Conservation (phyloP, 2,113 vertebrate species). For the Pyxicephalus adspersus region DNA sequence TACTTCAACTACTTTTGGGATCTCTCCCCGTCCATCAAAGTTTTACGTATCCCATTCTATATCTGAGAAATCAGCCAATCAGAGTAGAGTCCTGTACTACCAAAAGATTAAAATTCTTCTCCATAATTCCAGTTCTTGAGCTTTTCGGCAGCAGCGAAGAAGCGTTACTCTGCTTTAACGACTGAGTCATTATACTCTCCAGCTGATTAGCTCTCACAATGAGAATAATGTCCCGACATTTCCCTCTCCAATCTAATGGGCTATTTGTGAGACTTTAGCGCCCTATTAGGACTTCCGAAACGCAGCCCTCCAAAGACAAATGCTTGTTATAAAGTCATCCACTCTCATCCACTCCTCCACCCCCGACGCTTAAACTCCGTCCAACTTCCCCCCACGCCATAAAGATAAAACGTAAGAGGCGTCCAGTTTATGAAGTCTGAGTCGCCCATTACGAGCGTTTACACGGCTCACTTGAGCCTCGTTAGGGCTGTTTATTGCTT, state of each 20-base stretch:
- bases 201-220: slow-evolving; percentile 17
- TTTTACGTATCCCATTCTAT: too few relatives aligned
- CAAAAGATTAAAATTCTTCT: too few relatives aligned
- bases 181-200: background rate
- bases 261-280: background rate
- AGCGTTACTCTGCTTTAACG: background rate
- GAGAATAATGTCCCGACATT: slow-evolving; percentile 5
- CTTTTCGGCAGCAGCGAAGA: background rate
- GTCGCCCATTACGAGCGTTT: slow-evolving; percentile 7
- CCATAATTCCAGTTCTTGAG: too few relatives aligned
- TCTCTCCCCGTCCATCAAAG: too few relatives aligned
- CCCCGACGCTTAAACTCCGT: background rate
- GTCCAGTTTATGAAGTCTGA: background rate
- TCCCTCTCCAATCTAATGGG: background rate
- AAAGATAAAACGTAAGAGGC: background rate
- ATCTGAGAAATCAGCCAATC: too few relatives aligned
- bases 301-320: background rate
- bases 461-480: slow-evolving; percentile 42
- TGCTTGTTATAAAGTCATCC: background rate
- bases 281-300: background rate
- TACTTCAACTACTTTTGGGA: too few relatives aligned
- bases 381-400: background rate
- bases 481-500: slow-evolving; percentile 49
- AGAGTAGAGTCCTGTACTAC: too few relatives aligned
- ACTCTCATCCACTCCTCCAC: background rate